Conservation (phyloP, 1,140 invertebrate genomes). For the Maniola jurtina region DNA sequence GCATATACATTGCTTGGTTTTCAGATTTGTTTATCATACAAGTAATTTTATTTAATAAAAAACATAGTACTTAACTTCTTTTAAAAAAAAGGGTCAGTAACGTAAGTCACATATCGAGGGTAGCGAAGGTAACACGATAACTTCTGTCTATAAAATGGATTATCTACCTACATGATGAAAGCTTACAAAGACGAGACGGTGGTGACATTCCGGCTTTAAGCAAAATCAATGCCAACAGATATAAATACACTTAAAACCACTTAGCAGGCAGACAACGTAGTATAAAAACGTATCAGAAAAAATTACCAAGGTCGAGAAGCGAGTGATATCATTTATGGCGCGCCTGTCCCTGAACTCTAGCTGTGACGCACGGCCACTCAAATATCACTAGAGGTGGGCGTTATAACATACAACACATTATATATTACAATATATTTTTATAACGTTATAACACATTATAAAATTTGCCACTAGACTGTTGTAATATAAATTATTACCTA, state of each 20-base stretch:
- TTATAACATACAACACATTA: too few relatives aligned
- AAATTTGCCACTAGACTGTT: too few relatives aligned
- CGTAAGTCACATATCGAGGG: too few relatives aligned
- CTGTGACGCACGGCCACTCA: slow-evolving; percentile 63
- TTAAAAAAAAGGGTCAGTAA: too few relatives aligned
- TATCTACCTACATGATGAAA: not conserved
- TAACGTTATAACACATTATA: too few relatives aligned
- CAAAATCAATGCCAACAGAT: slow-evolving; percentile 17
- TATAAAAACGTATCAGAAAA: slow-evolving; percentile 68
- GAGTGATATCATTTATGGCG: slow-evolving; percentile 73
- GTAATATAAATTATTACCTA: too few relatives aligned
- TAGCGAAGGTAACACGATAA: not conserved
- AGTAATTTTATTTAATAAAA: too few relatives aligned
- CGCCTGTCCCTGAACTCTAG: slow-evolving; percentile 68
- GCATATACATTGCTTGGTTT: too few relatives aligned
- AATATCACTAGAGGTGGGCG: too few relatives aligned
- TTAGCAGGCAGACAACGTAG: slow-evolving; percentile 69
- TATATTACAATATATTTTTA: too few relatives aligned
- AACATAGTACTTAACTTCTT: too few relatives aligned
- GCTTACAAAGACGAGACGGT: not conserved
- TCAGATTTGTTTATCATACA: too few relatives aligned
- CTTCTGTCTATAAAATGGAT: not conserved
- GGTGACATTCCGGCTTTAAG: not conserved
- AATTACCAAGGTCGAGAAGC: slow-evolving; percentile 63
- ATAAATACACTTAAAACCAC: slow-evolving; percentile 34